phyloP scores from a whole-genome alignment of 2,797 vertebrate genomes.

The Cirrhinus mrigala region DNA sequence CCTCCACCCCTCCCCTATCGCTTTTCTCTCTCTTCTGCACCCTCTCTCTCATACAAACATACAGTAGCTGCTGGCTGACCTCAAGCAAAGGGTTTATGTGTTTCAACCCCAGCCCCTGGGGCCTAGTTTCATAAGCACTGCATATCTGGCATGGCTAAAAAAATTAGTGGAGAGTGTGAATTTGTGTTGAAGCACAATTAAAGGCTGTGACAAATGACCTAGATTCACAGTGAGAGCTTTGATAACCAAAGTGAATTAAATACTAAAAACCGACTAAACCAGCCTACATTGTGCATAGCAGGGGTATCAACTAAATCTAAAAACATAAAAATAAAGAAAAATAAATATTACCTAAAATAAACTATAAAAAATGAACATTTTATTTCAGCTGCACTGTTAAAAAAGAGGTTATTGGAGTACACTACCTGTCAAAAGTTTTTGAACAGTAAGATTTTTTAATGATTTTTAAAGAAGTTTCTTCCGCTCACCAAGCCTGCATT shows the following conservation, averaged over 20 bases:
- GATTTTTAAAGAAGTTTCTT: too few species aligned
- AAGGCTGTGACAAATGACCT: constrained; percentile 52
- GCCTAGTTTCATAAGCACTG: constrained; percentile 51
- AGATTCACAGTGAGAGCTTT: constrained; percentile 49
- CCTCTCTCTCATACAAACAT: constrained; percentile 73
- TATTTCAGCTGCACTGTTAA: not conserved
- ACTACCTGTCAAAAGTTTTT: too few species aligned
- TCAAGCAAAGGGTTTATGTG: constrained; percentile 67
- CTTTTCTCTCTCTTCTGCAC: constrained; percentile 64
- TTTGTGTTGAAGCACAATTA: constrained; percentile 35
- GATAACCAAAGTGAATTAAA: constrained; percentile 43
- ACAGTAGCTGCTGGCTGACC: constrained; percentile 72
- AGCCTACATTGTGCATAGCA: not conserved
- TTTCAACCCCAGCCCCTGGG: constrained; percentile 45
- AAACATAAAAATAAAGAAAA: not conserved
- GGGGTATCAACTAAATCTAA: not conserved
- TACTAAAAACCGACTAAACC: constrained; percentile 25
- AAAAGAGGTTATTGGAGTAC: not conserved
- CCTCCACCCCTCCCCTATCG: constrained; percentile 63
- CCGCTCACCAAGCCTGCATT: too few species aligned
- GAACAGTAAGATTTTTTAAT: too few species aligned
- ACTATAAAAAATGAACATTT: not conserved
- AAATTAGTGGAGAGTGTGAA: constrained; percentile 47
- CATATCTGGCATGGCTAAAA: constrained; percentile 41
- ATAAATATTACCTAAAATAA: not conserved